These are phyloP conservation scores for Acronicta leporina DNA, from an alignment of 2,888 invertebrate species.

Conservation along the genomic window DNA sequence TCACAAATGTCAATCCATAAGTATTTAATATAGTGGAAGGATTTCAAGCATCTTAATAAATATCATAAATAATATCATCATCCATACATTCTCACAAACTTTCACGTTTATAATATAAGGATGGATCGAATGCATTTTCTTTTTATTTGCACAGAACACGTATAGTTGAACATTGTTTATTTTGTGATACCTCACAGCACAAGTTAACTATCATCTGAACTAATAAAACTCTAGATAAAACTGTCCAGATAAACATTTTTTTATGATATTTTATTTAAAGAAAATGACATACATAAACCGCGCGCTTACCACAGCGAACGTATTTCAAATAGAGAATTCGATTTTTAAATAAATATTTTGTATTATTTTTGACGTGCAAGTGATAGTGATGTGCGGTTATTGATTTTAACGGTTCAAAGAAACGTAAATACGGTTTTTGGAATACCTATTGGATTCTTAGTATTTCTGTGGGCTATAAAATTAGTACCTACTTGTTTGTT, in stretches of 20 bases:
- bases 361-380: conserved; percentile 18
- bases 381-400: conserved; percentile 50
- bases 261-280: conserved; percentile 1
- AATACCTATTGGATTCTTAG: conserved; percentile 4
- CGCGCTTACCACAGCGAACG: conserved; percentile 49
- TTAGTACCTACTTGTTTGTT: not conserved
- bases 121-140: no score
- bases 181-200: not conserved
- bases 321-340: conserved; percentile 38
- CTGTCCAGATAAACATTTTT: conserved; percentile 29
- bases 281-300: conserved; percentile 43
- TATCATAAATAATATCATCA: no score
- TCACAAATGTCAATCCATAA: no score
- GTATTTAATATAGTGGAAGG: no score
- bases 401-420: conserved; percentile 25
- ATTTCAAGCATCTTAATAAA: no score
- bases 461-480: conserved; percentile 24
- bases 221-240: conserved; percentile 13
- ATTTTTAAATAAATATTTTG: conserved; percentile 18
- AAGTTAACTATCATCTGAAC: not conserved
- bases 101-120: no score
- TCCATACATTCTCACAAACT: no score
- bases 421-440: conserved; percentile 31
- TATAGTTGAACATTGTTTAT: not conserved
- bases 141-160: no score